Base-by-base conservation (phyloP, 2,888 invertebrate genomes). In the Aspidiotus rigidus region DNA sequence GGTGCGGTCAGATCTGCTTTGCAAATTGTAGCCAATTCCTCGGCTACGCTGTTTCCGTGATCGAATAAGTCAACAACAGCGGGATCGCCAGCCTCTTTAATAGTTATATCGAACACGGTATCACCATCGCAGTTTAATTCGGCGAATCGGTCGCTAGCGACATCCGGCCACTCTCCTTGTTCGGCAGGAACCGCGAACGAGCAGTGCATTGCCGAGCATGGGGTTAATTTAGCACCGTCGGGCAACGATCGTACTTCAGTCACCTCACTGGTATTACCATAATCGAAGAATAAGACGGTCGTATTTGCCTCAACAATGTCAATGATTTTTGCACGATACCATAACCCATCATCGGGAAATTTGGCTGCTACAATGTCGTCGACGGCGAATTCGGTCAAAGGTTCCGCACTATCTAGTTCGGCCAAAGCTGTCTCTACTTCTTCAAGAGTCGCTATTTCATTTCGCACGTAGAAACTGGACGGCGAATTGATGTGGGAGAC, bases 221-320 rank as follows among this genome's bases (percentile, higher is more conserved):
- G 82, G 57, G 84, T 80, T 13, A 78, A 74, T 0, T 81, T 78
- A 0, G 87, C 75, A 64, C 85, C 83, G 72, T 83, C 82, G 0
- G 87, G 86, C 42, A 88, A 79, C 67, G 80, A 80, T 69, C 82
- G 81, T 69, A 87, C 80, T 72, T 83, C 83, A 64, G 80, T 81
- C 69, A 84, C 83, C 61, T 82, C 80, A 8, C 85, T 83, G 60
- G 85, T 84, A 75, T 86, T 87, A 1, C 88, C 88, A 74, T 85
- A 87, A 77, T 88, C 88, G 17, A 87, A 81, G 74, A 86, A 87
- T 69, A 84, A 79, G 0, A 87, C 85, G 74, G 83, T 83, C 64
- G 81, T 80, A 11, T 81, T 81, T 0, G 77, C 77, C 16, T 83
- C 83, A 56, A 81, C 81, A 69, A 83, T 81, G 59, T 84, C 84